These are phyloP conservation scores for Chloropsis cyanopogon DNA, from an alignment of 2,113 vertebrate genomes.

Conservation along the genomic window DNA sequence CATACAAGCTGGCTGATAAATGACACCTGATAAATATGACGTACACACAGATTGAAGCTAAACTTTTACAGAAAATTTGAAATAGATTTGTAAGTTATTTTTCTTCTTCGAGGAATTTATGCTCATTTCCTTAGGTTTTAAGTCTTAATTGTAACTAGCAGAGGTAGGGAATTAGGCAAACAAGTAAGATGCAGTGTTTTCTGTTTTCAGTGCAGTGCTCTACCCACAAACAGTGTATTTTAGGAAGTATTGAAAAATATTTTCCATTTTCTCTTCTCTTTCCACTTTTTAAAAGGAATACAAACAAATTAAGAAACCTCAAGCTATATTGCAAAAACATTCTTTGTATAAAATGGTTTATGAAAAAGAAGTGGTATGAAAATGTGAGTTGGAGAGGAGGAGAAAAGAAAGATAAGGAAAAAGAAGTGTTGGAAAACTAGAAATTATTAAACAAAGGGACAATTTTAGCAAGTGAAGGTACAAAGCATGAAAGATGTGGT, in stretches of 20 bases:
- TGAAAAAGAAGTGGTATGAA: background rate
- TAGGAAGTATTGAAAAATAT: background rate
- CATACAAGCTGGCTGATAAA: background rate
- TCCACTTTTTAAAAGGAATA: background rate
- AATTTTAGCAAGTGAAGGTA: background rate
- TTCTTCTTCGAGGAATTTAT: background rate
- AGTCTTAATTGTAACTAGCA: background rate
- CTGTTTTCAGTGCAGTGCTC: background rate
- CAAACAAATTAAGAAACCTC: background rate
- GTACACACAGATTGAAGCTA: background rate
- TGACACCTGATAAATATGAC: background rate
- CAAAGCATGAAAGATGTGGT: background rate
- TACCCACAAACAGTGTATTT: background rate
- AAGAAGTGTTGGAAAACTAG: background rate
- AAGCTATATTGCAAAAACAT: background rate
- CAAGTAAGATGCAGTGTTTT: background rate
- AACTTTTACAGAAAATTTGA: background rate
- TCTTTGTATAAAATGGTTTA: background rate
- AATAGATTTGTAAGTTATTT: background rate
- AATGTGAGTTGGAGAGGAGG: background rate
- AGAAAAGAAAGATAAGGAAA: background rate
- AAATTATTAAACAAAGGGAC: background rate
- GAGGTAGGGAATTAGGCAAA: background rate
- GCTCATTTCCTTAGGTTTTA: background rate
- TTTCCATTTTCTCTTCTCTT: background rate